Conservation (phyloP, 2,113 vertebrate species). For the Sander lucioperca region DNA sequence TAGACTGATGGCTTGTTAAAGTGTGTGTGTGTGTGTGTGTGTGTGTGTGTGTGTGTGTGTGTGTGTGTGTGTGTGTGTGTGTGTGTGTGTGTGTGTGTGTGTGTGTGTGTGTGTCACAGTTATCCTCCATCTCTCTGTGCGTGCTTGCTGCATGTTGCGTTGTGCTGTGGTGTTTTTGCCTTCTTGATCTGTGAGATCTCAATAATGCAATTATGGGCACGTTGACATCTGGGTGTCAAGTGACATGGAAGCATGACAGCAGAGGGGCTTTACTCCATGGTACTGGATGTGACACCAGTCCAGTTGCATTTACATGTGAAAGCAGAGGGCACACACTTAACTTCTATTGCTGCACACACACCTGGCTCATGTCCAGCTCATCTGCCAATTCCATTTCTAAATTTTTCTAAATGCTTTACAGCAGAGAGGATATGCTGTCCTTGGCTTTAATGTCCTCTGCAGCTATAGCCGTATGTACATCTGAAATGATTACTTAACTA, state of each 20-base stretch:
- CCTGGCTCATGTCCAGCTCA: slow-evolving; percentile 8
- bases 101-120: no score
- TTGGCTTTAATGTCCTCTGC: slow-evolving; percentile 21
- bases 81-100: no score
- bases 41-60: neutral
- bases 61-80: no score
- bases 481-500: neutral
- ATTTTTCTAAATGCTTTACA: slow-evolving; percentile 9
- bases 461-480: neutral
- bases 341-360: neutral
- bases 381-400: slow-evolving; percentile 11
- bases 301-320: neutral
- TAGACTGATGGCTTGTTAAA: slow-evolving; percentile 39
- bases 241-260: neutral
- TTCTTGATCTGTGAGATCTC: slow-evolving; percentile 1
- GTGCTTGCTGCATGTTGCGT: neutral
- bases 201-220: neutral
- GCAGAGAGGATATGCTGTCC: neutral
- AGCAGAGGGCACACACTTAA: neutral
- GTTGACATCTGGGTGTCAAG: slow-evolving; percentile 13
- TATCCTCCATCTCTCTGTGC: neutral
- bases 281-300: neutral
- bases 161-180: neutral
- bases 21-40: neutral
- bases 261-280: slow-evolving; percentile 6